Percentiles rank a stretch among this genome's conserved stretches.
These are phyloP conservation scores for Corythaeola cristata DNA, from an alignment of 2,113 vertebrate species.

Conservation along the genomic window DNA sequence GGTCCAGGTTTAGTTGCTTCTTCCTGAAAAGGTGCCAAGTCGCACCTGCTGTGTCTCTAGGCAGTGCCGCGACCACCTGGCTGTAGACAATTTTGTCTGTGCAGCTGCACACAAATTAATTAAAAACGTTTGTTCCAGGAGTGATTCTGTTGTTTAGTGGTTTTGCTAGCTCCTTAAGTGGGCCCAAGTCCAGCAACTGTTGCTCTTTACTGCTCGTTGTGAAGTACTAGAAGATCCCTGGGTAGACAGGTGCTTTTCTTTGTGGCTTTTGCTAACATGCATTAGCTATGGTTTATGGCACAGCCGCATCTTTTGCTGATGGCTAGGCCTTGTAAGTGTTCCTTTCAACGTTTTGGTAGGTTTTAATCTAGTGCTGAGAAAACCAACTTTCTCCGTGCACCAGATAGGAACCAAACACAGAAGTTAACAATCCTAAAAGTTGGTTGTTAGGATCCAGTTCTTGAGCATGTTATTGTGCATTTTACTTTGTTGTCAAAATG, in stretches of 20 bases:
- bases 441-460: background rate
- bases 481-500: background rate
- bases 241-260: background rate
- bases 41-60: background rate
- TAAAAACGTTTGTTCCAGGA: background rate
- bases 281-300: background rate
- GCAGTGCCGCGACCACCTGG: background rate
- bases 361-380: background rate
- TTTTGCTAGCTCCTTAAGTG: background rate
- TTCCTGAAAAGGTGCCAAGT: background rate
- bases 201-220: background rate
- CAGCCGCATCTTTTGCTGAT: background rate
- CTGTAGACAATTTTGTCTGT: background rate
- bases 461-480: background rate
- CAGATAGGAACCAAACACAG: background rate
- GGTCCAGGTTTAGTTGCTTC: background rate
- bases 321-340: background rate
- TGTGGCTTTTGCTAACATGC: background rate
- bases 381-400: background rate
- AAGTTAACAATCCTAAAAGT: background rate
- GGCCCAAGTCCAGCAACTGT: background rate
- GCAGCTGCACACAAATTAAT: conserved; percentile 23
- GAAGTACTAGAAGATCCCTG: background rate
- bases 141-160: background rate
- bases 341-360: background rate